phyloP scores from a whole-genome alignment of 2,888 invertebrate species.

The Dicyrtomina minuta region DNA sequence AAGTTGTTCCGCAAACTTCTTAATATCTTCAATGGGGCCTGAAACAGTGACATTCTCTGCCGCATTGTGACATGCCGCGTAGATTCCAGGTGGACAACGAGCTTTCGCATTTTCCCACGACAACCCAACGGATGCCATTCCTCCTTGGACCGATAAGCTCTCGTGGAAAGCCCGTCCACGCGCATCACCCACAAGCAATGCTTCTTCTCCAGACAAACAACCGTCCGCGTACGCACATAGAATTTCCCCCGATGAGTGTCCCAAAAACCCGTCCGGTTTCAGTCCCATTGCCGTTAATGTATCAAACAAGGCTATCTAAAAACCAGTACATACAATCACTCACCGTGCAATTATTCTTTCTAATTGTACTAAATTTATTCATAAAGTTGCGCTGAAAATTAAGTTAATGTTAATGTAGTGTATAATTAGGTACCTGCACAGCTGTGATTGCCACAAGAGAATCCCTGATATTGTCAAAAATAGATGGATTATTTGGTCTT shows the following conservation, averaged over 20 bases:
- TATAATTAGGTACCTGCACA: too few relatives aligned
- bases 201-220: slow-evolving; percentile 88
- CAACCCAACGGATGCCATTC: slow-evolving; percentile 60
- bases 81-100: slow-evolving; percentile 74
- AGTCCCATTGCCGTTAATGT: slow-evolving; percentile 73
- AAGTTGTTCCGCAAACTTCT: slow-evolving; percentile 69
- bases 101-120: slow-evolving; percentile 65
- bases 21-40: slow-evolving; percentile 72
- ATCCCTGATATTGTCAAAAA: slow-evolving; percentile 74
- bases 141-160: slow-evolving; percentile 54
- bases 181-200: slow-evolving; percentile 68
- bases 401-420: too few relatives aligned
- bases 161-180: slow-evolving; percentile 57
- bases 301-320: slow-evolving; percentile 82
- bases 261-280: slow-evolving; percentile 88
- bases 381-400: too few relatives aligned
- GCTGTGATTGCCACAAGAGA: slow-evolving; percentile 72
- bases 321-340: background rate
- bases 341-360: background rate
- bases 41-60: slow-evolving; percentile 90
- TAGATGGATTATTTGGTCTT: slow-evolving; percentile 63
- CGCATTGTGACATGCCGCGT: slow-evolving; percentile 92
- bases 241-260: slow-evolving; percentile 90
- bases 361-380: too few relatives aligned
- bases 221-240: slow-evolving; percentile 97